Evolutionary conservation across 1,140 invertebrate genomes (phyloP).

Genomic region (Eumaeus atala): DNA sequence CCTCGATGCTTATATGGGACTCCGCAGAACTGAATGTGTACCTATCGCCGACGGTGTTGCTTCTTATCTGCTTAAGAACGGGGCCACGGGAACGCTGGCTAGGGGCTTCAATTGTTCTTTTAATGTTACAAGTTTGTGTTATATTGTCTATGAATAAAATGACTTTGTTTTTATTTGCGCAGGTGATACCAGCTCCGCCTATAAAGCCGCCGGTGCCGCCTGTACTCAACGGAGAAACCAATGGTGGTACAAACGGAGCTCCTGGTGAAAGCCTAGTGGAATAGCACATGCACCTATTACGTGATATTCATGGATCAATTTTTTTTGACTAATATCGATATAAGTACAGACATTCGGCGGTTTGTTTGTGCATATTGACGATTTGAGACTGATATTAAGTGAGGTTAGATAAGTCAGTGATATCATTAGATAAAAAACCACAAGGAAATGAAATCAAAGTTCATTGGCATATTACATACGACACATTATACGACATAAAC

Average conservation of each 20-base stretch:
- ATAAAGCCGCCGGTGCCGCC: slow-evolving; percentile 49
- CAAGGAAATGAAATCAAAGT: slow-evolving; percentile 35
- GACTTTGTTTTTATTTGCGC: slow-evolving; percentile 15
- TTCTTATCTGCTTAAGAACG: too few relatives aligned
- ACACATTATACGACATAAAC: too few relatives aligned
- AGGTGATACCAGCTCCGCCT: slow-evolving; percentile 65
- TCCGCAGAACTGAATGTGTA: too few relatives aligned
- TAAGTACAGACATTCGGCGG: slow-evolving; percentile 13
- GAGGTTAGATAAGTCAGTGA: slow-evolving; percentile 25
- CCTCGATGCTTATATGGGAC: too few relatives aligned
- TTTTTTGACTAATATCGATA: slow-evolving; percentile 16
- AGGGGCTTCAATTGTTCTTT: too few relatives aligned
- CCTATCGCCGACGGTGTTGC: too few relatives aligned
- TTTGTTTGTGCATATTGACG: slow-evolving; percentile 22
- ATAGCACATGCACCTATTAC: too few relatives aligned
- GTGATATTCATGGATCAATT: slow-evolving; percentile 22
- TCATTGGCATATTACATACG: slow-evolving; percentile 26
- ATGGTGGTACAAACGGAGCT: slow-evolving; percentile 29
- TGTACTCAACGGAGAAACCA: slow-evolving; percentile 55
- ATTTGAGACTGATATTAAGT: slow-evolving; percentile 36
- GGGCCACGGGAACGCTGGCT: too few relatives aligned
- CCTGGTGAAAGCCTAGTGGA: too few relatives aligned
- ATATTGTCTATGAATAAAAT: too few relatives aligned
- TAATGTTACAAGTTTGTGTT: too few relatives aligned
- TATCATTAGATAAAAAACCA: slow-evolving; percentile 21